These are phyloP conservation scores for Lithophane socia DNA, from an alignment of 2,888 invertebrate genomes.

Conservation along the genomic window DNA sequence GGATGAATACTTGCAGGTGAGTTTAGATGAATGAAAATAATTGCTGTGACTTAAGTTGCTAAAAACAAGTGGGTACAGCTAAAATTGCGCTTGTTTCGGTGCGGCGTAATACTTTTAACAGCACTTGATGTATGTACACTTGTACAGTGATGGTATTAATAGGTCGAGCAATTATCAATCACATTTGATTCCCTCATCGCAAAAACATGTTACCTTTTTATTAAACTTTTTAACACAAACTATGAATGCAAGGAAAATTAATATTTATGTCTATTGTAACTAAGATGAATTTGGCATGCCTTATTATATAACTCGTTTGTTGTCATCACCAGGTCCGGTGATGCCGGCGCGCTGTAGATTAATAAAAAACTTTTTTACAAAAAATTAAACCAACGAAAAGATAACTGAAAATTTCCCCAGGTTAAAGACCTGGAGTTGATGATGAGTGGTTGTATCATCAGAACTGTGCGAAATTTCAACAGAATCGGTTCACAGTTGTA, in stretches of 20 bases:
- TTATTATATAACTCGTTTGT: not conserved
- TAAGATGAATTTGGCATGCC: not conserved
- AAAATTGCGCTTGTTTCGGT: not conserved
- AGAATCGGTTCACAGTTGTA: too few relatives aligned
- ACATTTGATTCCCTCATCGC: not conserved
- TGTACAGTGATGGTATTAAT: not conserved
- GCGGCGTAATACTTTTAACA: not conserved
- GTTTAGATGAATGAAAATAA: slow-evolving; percentile 2
- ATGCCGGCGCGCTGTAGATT: not conserved
- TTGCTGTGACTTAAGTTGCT: not conserved
- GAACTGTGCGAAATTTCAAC: too few relatives aligned
- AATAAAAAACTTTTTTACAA: not conserved
- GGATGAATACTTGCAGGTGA: slow-evolving; percentile 94
- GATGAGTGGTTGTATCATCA: too few relatives aligned
- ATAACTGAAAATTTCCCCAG: too few relatives aligned
- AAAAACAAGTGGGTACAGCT: not conserved
- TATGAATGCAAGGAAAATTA: not conserved
- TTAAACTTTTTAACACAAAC: not conserved
- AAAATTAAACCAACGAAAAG: too few relatives aligned
- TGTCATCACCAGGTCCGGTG: too few relatives aligned
- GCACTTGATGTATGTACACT: not conserved
- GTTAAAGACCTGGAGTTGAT: too few relatives aligned
- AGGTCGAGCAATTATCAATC: not conserved
- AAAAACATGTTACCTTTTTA: not conserved
- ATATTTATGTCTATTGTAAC: not conserved